phyloP scores from a whole-genome alignment of 2,797 vertebrate genomes.

The Gobionotothen gibberifrons region DNA sequence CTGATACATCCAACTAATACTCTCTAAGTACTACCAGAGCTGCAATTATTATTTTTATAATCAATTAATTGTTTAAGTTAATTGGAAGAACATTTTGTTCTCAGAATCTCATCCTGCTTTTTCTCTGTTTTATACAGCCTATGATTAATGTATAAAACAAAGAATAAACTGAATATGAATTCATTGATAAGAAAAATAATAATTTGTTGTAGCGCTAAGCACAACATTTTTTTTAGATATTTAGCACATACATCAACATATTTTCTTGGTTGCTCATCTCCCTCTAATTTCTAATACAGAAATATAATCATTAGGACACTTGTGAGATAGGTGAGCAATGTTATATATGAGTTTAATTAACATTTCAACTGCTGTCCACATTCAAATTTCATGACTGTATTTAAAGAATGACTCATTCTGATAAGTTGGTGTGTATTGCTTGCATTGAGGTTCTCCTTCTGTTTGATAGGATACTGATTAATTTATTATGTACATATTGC shows the following conservation, averaged over 20 bases:
- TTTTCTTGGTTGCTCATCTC: not conserved
- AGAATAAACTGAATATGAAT: too few species aligned
- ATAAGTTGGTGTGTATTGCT: not conserved
- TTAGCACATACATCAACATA: not conserved
- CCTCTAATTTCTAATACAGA: not conserved
- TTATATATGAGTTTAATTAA: not conserved
- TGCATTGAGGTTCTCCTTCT: conserved; percentile 13
- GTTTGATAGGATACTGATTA: conserved; percentile 3
- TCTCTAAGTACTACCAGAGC: too few species aligned
- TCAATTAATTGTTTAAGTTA: too few species aligned
- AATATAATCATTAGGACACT: conserved; percentile 1
- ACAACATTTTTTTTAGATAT: not conserved
- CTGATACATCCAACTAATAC: not conserved
- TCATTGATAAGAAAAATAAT: too few species aligned
- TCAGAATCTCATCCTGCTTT: too few species aligned
- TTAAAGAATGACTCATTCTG: conserved; percentile 12
- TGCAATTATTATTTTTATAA: too few species aligned
- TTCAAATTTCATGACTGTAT: not conserved
- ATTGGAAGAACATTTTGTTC: too few species aligned
- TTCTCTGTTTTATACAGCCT: too few species aligned
- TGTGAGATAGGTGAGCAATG: not conserved
- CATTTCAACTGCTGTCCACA: not conserved
- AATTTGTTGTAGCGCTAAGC: too few species aligned
- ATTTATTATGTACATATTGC: conserved; percentile 14
- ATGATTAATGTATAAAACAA: too few species aligned